Conservation (phyloP, 2,797 vertebrate species). For the Falco columbarius region DNA sequence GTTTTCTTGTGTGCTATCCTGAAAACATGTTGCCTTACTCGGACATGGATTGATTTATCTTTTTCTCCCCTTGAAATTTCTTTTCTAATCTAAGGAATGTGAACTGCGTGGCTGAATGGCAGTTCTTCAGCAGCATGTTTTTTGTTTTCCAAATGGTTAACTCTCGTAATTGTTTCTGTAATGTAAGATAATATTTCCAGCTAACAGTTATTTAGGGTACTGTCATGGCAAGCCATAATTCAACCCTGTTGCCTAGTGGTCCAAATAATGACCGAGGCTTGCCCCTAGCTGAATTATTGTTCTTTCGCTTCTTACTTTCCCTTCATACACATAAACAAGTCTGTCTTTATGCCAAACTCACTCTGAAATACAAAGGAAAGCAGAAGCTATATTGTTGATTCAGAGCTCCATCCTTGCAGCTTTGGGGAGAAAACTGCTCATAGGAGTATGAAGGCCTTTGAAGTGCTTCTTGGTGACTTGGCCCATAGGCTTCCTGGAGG, state of each 20-base stretch:
- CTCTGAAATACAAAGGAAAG: neutral
- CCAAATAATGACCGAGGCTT: slow-evolving; percentile 49
- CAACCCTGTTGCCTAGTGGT: neutral
- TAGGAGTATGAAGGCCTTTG: neutral
- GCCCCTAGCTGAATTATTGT: slow-evolving; percentile 19
- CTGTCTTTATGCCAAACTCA: slow-evolving; percentile 8
- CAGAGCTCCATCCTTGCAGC: neutral
- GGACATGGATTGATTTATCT: neutral
- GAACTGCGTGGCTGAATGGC: neutral
- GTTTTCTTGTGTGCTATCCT: neutral
- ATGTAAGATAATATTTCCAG: slow-evolving; percentile 42
- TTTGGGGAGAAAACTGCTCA: neutral
- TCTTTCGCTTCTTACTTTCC: slow-evolving; percentile 5
- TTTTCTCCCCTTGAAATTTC: neutral
- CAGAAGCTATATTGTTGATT: neutral
- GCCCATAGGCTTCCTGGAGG: neutral
- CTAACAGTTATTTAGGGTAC: slow-evolving; percentile 49
- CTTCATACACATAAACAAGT: slow-evolving; percentile 16
- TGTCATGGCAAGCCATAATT: slow-evolving; percentile 14
- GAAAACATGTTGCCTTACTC: neutral
- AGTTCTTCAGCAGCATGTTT: slow-evolving; percentile 8
- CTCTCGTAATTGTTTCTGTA: slow-evolving; percentile 52
- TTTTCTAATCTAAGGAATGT: neutral
- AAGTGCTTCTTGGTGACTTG: neutral
- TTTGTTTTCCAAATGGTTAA: slow-evolving; percentile 56